These are phyloP conservation scores for Tupaia chinensis DNA, from an alignment of 2,113 vertebrate species.

Conservation along the genomic window DNA sequence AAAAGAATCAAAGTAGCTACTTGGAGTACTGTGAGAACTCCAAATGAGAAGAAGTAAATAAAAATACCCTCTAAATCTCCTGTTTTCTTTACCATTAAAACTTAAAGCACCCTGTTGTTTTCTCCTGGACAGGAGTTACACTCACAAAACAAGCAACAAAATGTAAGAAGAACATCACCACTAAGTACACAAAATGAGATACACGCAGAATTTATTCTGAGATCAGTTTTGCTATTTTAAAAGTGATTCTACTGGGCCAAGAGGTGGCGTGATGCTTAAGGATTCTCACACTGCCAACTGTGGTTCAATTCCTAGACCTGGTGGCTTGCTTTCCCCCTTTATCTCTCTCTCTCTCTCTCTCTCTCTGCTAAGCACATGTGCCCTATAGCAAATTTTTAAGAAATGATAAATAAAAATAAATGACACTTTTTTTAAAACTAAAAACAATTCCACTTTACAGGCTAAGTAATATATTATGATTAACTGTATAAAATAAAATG, in stretches of 20 bases:
- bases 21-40: background rate
- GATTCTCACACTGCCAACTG: too few relatives aligned
- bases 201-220: conserved; percentile 15
- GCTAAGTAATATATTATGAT: too few relatives aligned
- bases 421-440: too few relatives aligned
- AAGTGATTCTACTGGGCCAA: background rate
- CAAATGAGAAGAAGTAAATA: background rate
- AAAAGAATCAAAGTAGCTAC: conserved; percentile 32
- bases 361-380: too few relatives aligned
- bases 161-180: background rate
- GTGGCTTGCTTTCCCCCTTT: too few relatives aligned
- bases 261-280: too few relatives aligned
- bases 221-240: background rate
- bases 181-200: background rate
- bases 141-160: conserved; percentile 20
- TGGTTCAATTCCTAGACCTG: too few relatives aligned
- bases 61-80: background rate
- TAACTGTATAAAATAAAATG: too few relatives aligned
- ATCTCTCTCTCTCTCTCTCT: too few relatives aligned
- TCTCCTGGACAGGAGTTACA: background rate
- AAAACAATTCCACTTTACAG: too few relatives aligned
- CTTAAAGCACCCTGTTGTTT: background rate
- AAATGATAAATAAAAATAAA: too few relatives aligned
- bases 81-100: background rate
- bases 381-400: too few relatives aligned